Evolutionary conservation across 2,888 invertebrate genomes (phyloP).

Genomic region (Lithophane socia): DNA sequence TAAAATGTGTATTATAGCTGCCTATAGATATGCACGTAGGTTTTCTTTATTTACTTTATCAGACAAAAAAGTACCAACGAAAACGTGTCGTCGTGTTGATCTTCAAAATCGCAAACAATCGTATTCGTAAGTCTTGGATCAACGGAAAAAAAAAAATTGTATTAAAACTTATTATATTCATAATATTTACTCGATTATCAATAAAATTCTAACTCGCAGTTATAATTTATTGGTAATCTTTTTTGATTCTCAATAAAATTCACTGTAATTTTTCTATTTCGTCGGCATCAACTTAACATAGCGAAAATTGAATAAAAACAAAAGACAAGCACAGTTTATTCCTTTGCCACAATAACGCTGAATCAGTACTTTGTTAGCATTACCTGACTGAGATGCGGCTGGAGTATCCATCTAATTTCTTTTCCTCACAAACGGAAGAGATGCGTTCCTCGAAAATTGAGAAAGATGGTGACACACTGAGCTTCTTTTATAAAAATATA

Average conservation of each 20-base stretch:
- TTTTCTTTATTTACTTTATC: too few species aligned
- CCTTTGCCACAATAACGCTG: conserved; percentile 17
- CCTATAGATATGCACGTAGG: too few species aligned
- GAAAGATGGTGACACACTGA: conserved; percentile 42
- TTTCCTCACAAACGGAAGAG: conserved; percentile 47
- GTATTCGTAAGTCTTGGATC: background rate
- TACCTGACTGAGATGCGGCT: conserved; percentile 37
- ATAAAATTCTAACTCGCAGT: too few species aligned
- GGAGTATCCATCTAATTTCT: conserved; percentile 54
- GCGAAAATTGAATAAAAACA: background rate
- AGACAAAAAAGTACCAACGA: too few species aligned
- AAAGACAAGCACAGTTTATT: conserved; percentile 11
- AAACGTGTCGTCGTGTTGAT: too few species aligned
- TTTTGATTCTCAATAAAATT: background rate
- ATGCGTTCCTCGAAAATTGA: conserved; percentile 41
- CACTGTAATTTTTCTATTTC: background rate
- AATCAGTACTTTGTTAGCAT: conserved; percentile 23
- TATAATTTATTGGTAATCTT: background rate
- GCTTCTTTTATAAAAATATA: background rate
- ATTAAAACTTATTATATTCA: too few species aligned
- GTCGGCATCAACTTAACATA: background rate
- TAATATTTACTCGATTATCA: too few species aligned
- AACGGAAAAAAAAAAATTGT: too few species aligned
- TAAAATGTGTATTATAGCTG: background rate
- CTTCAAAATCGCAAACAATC: background rate